These are phyloP conservation scores for Pocillopora verrucosa DNA, from an alignment of 64 coral and sea anemone species.

Conservation along the genomic window DNA sequence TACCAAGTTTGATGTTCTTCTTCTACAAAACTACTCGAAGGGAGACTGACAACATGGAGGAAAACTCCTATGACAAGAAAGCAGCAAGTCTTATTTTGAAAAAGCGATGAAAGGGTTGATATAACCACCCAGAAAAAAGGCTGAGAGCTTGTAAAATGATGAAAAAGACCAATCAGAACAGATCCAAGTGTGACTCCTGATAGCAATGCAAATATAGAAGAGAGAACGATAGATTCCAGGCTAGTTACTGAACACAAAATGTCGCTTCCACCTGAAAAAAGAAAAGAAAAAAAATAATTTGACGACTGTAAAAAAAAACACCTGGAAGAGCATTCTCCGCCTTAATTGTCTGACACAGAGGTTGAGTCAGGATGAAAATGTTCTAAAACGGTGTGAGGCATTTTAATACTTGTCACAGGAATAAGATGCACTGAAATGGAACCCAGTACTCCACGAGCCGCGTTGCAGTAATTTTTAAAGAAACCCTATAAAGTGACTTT, in stretches of 20 bases:
- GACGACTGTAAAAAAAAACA: no score
- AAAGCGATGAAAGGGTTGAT: neutral
- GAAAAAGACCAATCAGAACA: neutral
- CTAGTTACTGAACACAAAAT: constrained; percentile 49
- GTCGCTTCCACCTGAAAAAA: constrained; percentile 51
- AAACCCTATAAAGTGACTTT: no score
- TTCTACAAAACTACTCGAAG: constrained; percentile 97
- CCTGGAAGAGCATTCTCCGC: no score
- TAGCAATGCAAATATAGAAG: neutral
- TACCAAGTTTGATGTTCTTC: constrained; percentile 99
- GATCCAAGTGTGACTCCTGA: constrained; percentile 1
- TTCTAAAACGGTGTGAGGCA: no score
- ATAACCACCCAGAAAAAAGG: neutral
- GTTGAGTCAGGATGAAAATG: no score
- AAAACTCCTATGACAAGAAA: constrained; percentile 63
- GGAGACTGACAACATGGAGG: constrained; percentile 74
- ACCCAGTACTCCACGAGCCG: no score
- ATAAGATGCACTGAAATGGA: no score
- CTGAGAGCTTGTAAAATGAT: neutral
- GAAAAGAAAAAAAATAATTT: neutral
- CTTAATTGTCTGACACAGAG: no score
- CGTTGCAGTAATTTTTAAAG: no score
- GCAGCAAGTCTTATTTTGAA: neutral
- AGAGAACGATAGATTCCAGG: constrained; percentile 5
- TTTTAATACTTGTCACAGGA: no score